Percentiles rank a stretch among this genome's conserved stretches.
phyloP scores from a whole-genome alignment of 2,888 invertebrate species.

The Apodemia mormo region DNA sequence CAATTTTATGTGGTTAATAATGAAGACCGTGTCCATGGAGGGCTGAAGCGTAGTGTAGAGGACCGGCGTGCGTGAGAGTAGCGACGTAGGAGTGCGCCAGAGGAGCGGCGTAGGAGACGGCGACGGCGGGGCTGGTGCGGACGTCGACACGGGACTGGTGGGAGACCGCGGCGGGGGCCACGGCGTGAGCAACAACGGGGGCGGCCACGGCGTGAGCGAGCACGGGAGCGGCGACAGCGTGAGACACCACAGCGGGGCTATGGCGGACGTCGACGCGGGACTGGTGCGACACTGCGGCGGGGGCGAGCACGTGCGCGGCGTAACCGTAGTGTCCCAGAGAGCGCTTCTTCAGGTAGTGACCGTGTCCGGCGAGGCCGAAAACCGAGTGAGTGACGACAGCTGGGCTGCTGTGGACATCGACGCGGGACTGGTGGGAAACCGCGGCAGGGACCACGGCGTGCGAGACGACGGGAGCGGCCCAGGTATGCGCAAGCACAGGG shows the following conservation, averaged over 20 bases:
- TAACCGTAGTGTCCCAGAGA: slow-evolving; percentile 43
- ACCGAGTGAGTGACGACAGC: slow-evolving; percentile 37
- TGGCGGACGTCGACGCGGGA: slow-evolving; percentile 63
- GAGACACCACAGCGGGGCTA: slow-evolving; percentile 50
- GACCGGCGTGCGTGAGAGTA: slow-evolving; percentile 32
- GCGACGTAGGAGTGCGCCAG: slow-evolving; percentile 39
- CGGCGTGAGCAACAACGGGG: slow-evolving; percentile 47
- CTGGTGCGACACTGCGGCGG: slow-evolving; percentile 72
- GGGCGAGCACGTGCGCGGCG: slow-evolving; percentile 43
- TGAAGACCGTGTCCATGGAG: slow-evolving; percentile 40
- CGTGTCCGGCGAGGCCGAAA: slow-evolving; percentile 37
- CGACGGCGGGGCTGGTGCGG: slow-evolving; percentile 43
- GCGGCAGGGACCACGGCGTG: slow-evolving; percentile 60
- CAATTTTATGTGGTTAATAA: background rate
- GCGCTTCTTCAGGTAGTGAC: slow-evolving; percentile 45
- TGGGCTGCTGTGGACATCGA: slow-evolving; percentile 47
- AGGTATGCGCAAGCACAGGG: slow-evolving; percentile 43
- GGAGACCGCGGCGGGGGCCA: slow-evolving; percentile 50
- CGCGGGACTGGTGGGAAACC: slow-evolving; percentile 53
- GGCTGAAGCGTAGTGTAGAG: slow-evolving; percentile 23
- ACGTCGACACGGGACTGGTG: slow-evolving; percentile 46
- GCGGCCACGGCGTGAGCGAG: slow-evolving; percentile 43
- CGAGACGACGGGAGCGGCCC: slow-evolving; percentile 40
- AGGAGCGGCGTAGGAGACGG: slow-evolving; percentile 37
- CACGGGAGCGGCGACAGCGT: slow-evolving; percentile 45